Evolutionary conservation across 2,797 vertebrate genomes (phyloP), one percentile per base, ranked within the genome.

Genomic region (Paramormyrops hopkinsi): DNA sequence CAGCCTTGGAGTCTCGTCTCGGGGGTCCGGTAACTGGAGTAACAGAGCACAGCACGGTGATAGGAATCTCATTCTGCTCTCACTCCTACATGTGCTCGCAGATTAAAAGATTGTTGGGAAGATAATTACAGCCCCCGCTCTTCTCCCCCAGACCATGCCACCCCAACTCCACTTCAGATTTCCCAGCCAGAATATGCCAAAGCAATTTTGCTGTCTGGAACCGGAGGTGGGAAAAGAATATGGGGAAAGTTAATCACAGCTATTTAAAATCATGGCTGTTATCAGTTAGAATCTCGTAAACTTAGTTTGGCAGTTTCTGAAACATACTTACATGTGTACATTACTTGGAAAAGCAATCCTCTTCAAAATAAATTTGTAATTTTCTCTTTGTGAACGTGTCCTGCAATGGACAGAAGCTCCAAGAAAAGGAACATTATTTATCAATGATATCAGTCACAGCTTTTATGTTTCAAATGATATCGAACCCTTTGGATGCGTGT

Each of bases 41-140:
- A 91, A 91, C 89, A 88, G 62, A 92, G 91, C 92, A 89, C 85
- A 92, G 90, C 91, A 91, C 88, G 92, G 90, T 87, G 91, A 90
- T 92, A 89, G 90, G 91, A 90, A 94, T 88, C 88, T 89, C 82
- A 69, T 82, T 87, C 86, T 83, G 22, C 37, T 44, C 46, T 84
- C 3, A 33, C 91, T 83, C 83, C 59, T 89, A 79, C 84, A 87
- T 65, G 50, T 85, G 6, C 89, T 89, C 85, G 5, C 89, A 89
- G 59, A 79, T 87, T 89, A 54, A 87, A 86, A 89, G 89, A 87
- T 89, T 73, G 62, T 46, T 86, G 48, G 48, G 48, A 51, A 73
- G 89, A 89, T 89, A 87, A 65, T 85, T 86, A 41, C 62, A 33
- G 48, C 89, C 46, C 59, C 88, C 62, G 5, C 12, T 37, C 54